A percentile compares a stretch with the other conserved stretches of the same genome.
phyloP scores from a whole-genome alignment of 2,888 invertebrate genomes.

The Pogonocherus hispidulus region DNA sequence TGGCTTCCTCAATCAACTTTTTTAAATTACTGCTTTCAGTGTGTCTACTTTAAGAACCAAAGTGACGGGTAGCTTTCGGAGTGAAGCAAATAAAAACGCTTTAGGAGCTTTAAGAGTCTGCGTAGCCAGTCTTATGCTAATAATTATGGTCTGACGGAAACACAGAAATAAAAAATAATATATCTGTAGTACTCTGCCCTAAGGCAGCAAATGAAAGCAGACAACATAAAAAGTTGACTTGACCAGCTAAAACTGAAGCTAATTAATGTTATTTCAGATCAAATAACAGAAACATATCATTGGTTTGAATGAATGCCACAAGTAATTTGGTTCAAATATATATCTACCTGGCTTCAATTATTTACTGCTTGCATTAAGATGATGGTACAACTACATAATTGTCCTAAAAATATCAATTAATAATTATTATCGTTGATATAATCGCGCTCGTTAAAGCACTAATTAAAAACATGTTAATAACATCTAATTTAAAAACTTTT shows the following conservation, averaged over 20 bases:
- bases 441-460: background rate
- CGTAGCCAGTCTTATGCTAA: background rate
- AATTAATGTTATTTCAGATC: background rate
- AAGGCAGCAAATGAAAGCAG: background rate
- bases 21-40: no score
- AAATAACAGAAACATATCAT: background rate
- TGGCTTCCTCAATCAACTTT: no score
- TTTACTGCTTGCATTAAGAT: background rate
- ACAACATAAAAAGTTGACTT: background rate
- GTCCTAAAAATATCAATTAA: background rate
- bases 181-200: background rate
- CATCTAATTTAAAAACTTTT: background rate
- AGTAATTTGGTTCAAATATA: background rate
- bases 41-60: no score
- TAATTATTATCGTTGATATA: background rate
- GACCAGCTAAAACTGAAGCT: background rate
- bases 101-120: background rate
- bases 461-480: background rate
- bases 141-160: background rate
- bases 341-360: background rate
- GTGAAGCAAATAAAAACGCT: background rate
- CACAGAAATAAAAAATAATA: background rate
- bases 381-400: background rate
- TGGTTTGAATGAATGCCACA: background rate
- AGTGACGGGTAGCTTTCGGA: background rate